Percentiles rank a stretch among this genome's conserved stretches.
phyloP scores from a whole-genome alignment of 2,113 vertebrate genomes.

The Pangasianodon gigas region DNA sequence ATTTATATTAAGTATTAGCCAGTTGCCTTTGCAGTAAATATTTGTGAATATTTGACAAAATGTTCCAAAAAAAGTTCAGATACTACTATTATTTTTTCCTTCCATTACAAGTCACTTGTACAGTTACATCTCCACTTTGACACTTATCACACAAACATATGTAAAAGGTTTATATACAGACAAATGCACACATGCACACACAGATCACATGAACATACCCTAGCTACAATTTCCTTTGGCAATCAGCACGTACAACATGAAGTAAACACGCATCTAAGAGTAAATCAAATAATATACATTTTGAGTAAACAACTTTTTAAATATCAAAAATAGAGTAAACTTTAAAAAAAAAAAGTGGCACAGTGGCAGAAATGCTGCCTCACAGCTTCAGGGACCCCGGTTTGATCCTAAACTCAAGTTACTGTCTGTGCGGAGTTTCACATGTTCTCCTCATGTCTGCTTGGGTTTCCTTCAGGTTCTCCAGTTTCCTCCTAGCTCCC shows the following conservation, averaged over 20 bases:
- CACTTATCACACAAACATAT: not conserved
- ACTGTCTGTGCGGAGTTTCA: not conserved
- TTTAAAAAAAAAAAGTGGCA: not conserved
- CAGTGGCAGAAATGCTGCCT: not conserved
- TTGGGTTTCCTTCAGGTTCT: not conserved
- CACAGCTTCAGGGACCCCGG: not conserved
- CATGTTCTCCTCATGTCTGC: not conserved
- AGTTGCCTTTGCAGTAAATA: not conserved
- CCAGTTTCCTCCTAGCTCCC: not conserved
- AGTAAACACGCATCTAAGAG: not conserved
- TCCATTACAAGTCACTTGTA: not conserved
- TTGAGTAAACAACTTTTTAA: not conserved
- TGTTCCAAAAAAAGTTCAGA: not conserved
- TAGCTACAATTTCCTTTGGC: not conserved
- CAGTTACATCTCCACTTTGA: not conserved
- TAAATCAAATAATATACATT: not conserved
- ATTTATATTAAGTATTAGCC: not conserved
- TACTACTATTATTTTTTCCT: not conserved
- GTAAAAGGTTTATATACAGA: too few relatives aligned
- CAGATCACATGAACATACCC: not conserved
- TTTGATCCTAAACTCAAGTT: not conserved
- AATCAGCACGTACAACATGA: not conserved
- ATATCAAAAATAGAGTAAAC: not conserved
- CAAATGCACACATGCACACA: not conserved
- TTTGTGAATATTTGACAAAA: not conserved